Conservation (phyloP, 2,113 vertebrate species). For the Nothocercus nigrocapillus region DNA sequence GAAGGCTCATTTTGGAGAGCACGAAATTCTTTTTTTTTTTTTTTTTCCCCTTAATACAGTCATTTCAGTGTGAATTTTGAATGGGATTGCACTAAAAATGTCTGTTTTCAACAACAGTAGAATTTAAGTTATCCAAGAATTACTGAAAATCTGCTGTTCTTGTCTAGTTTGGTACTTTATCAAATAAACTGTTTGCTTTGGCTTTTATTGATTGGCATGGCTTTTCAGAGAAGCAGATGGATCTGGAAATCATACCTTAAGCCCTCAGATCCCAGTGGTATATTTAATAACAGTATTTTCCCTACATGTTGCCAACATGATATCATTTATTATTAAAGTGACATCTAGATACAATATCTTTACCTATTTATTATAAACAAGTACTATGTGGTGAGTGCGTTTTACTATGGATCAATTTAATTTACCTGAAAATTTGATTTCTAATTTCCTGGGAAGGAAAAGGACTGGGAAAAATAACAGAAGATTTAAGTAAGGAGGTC, state of each 20-base stretch:
- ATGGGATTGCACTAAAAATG: not conserved
- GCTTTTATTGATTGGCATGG: not conserved
- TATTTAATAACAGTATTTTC: not conserved
- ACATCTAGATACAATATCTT: not conserved
- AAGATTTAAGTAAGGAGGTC: not conserved
- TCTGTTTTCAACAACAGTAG: not conserved
- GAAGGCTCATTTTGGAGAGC: not conserved
- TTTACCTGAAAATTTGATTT: not conserved
- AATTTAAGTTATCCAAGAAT: not conserved
- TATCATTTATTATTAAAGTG: not conserved
- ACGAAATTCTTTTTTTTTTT: not conserved
- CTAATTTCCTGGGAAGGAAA: not conserved
- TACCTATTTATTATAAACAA: not conserved
- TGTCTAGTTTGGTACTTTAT: not conserved
- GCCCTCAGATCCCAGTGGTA: not conserved
- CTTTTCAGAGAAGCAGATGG: not conserved
- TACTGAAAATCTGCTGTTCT: too few relatives aligned
- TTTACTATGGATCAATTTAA: not conserved
- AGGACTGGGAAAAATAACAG: not conserved
- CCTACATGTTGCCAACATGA: not conserved
- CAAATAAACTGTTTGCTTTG: not conserved
- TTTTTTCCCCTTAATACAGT: not conserved
- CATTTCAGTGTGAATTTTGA: not conserved
- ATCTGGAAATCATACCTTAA: not conserved
- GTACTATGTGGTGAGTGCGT: rapidly evolving